These are phyloP conservation scores for Antennarius maculatus DNA, from an alignment of 2,797 vertebrate species.

Conservation along the genomic window DNA sequence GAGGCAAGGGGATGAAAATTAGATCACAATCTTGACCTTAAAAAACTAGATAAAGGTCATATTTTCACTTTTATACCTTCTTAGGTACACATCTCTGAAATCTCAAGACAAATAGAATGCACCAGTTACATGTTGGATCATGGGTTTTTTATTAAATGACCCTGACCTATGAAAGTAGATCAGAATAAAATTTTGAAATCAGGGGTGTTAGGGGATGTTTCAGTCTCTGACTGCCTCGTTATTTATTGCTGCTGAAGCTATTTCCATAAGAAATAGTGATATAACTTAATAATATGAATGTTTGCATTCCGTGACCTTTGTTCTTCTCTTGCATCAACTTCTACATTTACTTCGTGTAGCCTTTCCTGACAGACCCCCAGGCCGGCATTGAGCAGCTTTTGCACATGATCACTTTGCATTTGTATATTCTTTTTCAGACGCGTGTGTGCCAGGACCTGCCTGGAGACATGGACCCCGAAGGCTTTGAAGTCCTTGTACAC, in stretches of 20 bases:
- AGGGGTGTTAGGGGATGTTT: too few relatives aligned
- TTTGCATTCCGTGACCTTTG: conserved; percentile 28
- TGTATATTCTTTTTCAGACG: conserved; percentile 50
- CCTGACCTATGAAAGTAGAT: too few relatives aligned
- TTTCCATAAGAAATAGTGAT: conserved; percentile 29
- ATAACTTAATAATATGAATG: conserved; percentile 15
- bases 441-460: conserved; percentile 55
- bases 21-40: too few relatives aligned
- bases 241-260: neutral
- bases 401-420: conserved; percentile 44
- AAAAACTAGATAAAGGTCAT: too few relatives aligned
- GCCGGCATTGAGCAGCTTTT: conserved; percentile 57
- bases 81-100: too few relatives aligned
- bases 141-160: too few relatives aligned
- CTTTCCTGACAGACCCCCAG: conserved; percentile 54
- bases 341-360: conserved; percentile 6
- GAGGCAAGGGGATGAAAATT: too few relatives aligned
- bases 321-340: conserved; percentile 27
- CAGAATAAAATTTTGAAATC: too few relatives aligned
- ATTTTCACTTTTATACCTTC: too few relatives aligned
- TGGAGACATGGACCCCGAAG: conserved; percentile 53
- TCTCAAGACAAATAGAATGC: neutral
- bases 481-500: conserved; percentile 58
- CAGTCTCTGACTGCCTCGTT: too few relatives aligned
- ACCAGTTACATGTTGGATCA: too few relatives aligned